These are phyloP conservation scores for Botia almorhae DNA, from an alignment of 2,797 vertebrate species.

Conservation along the genomic window DNA sequence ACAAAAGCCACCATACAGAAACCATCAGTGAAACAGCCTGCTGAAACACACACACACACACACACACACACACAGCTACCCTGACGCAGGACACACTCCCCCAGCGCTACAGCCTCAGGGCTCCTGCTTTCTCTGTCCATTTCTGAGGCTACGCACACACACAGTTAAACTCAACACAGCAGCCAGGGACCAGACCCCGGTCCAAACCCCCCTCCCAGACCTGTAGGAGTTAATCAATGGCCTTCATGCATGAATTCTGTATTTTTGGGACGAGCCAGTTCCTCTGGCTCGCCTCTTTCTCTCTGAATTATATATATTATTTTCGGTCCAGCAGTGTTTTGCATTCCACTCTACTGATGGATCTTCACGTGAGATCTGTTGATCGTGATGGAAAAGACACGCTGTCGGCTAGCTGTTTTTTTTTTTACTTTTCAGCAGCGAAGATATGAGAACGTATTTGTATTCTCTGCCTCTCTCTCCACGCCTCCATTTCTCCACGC, in stretches of 20 bases:
- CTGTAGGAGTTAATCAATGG: constrained; percentile 62
- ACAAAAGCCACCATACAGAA: constrained; percentile 71
- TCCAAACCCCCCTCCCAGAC: constrained; percentile 42
- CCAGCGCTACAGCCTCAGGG: constrained; percentile 60
- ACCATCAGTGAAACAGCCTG: constrained; percentile 59
- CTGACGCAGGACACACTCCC: constrained; percentile 56
- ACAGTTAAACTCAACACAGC: constrained; percentile 30
- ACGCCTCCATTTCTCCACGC: constrained; percentile 55
- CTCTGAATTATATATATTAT: not conserved
- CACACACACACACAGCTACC: constrained; percentile 47
- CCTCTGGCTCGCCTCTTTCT: constrained; percentile 40
- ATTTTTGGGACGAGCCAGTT: constrained; percentile 30
- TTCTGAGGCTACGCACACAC: constrained; percentile 58
- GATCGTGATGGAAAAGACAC: not conserved
- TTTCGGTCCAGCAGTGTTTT: not conserved
- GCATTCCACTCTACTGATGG: constrained; percentile 1
- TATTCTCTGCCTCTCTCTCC: constrained; percentile 59
- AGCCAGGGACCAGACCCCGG: constrained; percentile 44
- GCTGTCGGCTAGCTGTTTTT: constrained; percentile 19
- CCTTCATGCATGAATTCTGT: constrained; percentile 61
- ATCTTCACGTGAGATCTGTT: not conserved
- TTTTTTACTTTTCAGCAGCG: constrained; percentile 33
- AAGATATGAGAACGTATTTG: constrained; percentile 59
- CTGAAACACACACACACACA: constrained; percentile 61
- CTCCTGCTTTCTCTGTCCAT: constrained; percentile 50